These are phyloP conservation scores for Burhinus oedicnemus DNA, from an alignment of 2,113 vertebrate species.

Conservation along the genomic window DNA sequence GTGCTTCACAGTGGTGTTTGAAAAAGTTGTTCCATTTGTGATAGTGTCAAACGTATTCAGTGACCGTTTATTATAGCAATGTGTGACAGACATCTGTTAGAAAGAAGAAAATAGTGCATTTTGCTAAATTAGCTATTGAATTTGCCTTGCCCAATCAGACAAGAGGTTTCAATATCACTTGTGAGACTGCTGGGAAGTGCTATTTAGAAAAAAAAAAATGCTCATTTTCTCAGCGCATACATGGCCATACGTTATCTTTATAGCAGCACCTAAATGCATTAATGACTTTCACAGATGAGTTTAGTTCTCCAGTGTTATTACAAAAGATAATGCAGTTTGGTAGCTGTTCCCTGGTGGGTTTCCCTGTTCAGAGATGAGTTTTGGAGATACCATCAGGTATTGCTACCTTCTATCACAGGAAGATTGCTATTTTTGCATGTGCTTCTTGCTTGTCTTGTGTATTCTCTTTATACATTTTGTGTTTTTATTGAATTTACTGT, in stretches of 20 bases:
- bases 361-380: conserved; percentile 13
- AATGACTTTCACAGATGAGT: conserved; percentile 4
- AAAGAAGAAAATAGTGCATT: not conserved
- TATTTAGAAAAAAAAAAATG: not conserved
- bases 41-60: not conserved
- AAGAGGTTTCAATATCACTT: not conserved
- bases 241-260: not conserved
- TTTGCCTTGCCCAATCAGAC: not conserved
- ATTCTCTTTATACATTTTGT: not conserved
- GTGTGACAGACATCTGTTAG: not conserved
- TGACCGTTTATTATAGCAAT: not conserved
- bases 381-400: conserved; percentile 13
- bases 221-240: not conserved
- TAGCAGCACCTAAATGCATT: not conserved
- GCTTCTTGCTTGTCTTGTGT: not conserved
- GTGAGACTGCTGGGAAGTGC: not conserved
- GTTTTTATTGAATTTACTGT: not conserved
- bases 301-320: conserved; percentile 4
- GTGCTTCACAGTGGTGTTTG: not conserved
- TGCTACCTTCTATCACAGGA: not conserved
- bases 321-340: conserved; percentile 6
- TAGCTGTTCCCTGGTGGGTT: not conserved
- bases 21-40: not conserved
- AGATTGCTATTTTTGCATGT: not conserved
- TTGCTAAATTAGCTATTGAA: conserved; percentile 11